phyloP scores from a whole-genome alignment of 1,140 invertebrate genomes.

The Drosophila tropicalis region DNA sequence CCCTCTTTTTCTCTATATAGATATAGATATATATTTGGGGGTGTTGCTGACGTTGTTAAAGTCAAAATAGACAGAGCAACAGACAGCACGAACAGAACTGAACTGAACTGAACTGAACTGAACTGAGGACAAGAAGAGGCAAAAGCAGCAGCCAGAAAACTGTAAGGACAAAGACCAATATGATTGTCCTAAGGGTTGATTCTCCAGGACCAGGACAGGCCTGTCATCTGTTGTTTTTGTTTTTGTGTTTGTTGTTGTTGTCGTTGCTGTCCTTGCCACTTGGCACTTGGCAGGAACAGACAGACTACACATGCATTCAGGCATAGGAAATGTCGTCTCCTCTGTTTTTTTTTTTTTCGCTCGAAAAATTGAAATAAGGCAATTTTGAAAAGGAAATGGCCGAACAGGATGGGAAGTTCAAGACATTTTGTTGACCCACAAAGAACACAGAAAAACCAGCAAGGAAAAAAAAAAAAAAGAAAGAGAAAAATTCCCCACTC shows the following conservation, averaged over 20 bases:
- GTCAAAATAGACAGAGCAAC: constrained; percentile 69
- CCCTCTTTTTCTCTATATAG: constrained; percentile 27
- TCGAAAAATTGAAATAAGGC: constrained; percentile 19
- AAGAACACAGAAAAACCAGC: constrained; percentile 21
- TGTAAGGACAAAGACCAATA: constrained; percentile 29
- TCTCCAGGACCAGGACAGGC: constrained; percentile 34
- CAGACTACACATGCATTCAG: constrained; percentile 39
- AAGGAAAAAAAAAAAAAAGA: neutral
- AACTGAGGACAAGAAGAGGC: no score
- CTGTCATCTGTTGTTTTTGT: constrained; percentile 39
- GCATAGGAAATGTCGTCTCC: constrained; percentile 5
- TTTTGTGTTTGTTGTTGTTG: constrained; percentile 20
- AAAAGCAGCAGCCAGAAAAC: constrained; percentile 29
- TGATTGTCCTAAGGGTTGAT: constrained; percentile 62
- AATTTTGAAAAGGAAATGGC: constrained; percentile 34
- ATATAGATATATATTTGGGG: constrained; percentile 44
- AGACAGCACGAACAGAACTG: constrained; percentile 23
- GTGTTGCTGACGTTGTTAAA: constrained; percentile 79
- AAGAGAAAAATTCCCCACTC: constrained; percentile 33
- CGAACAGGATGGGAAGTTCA: constrained; percentile 36
- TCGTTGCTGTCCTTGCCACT: constrained; percentile 38
- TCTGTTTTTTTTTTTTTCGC: constrained; percentile 10
- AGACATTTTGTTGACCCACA: constrained; percentile 50
- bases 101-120: neutral
- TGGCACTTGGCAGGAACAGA: constrained; percentile 40